A percentile compares a stretch with the other conserved stretches of the same genome.
phyloP scores from a whole-genome alignment of 2,113 vertebrate species.

The Dascyllus trimaculatus region DNA sequence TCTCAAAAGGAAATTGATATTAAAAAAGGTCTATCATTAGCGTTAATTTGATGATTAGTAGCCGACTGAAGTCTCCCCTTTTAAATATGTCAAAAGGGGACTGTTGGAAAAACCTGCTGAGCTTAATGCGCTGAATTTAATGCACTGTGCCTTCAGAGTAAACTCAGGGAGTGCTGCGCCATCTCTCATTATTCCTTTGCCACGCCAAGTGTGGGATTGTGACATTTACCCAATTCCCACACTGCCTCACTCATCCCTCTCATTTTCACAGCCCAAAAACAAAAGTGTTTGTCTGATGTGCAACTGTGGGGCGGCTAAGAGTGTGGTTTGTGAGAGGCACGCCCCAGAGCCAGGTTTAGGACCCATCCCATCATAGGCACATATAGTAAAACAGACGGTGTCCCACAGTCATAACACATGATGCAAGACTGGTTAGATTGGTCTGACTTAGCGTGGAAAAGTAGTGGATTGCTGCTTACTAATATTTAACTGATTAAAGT shows the following conservation, averaged over 20 bases:
- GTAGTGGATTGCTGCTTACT: conserved; percentile 21
- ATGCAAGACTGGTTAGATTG: conserved; percentile 70
- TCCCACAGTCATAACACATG: conserved; percentile 75
- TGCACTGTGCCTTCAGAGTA: conserved; percentile 53
- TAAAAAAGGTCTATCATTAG: no score
- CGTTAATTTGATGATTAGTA: not conserved
- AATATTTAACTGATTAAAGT: not conserved
- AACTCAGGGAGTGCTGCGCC: conserved; percentile 67
- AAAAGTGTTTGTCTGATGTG: conserved; percentile 77
- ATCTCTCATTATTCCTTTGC: conserved; percentile 61
- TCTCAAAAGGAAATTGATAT: no score
- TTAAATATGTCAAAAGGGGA: conserved; percentile 30
- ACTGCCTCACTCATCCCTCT: conserved; percentile 65
- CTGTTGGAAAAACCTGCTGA: conserved; percentile 63
- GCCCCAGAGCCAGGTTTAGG: conserved; percentile 55
- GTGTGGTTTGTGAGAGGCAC: conserved; percentile 65
- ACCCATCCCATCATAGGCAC: conserved; percentile 46
- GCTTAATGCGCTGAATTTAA: conserved; percentile 37
- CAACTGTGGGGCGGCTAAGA: conserved; percentile 56
- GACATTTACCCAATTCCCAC: conserved; percentile 82
- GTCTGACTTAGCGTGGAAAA: conserved; percentile 42
- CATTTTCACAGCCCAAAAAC: conserved; percentile 79
- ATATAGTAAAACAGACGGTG: conserved; percentile 38
- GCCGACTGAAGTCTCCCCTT: conserved; percentile 7
- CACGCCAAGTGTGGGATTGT: conserved; percentile 83